Conservation (phyloP, 2,888 invertebrate genomes). For the Lycaena phlaeas region DNA sequence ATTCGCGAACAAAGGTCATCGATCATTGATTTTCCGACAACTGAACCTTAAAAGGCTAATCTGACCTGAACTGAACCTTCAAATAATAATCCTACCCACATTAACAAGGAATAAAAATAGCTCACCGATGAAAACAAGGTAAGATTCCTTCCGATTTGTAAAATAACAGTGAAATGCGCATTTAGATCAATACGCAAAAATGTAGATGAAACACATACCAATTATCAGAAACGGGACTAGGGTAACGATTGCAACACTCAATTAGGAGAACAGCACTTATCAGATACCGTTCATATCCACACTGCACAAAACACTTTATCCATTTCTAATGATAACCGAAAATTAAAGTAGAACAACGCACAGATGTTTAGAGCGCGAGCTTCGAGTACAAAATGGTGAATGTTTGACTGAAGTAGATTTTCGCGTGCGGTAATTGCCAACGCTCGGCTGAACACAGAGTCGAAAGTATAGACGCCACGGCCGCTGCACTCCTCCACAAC, state of each 20-base stretch:
- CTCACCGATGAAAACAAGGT: background rate
- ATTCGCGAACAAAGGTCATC: constrained; percentile 25
- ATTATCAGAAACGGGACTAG: constrained; percentile 4
- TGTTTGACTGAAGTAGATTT: constrained; percentile 63
- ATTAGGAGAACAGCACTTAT: constrained; percentile 2
- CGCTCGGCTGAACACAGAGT: constrained; percentile 50
- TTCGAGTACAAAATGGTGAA: constrained; percentile 63
- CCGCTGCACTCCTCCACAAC: constrained; percentile 52
- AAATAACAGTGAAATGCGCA: constrained; percentile 4
- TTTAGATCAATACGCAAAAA: constrained; percentile 6
- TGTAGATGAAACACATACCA: constrained; percentile 7
- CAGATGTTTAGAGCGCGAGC: constrained; percentile 36
- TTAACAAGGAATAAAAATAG: background rate
- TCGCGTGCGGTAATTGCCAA: constrained; percentile 55
- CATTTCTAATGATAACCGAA: constrained; percentile 1
- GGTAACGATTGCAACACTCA: constrained; percentile 7
- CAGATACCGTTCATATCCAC: background rate
- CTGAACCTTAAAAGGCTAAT: too few relatives aligned
- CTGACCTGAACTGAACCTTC: too few relatives aligned
- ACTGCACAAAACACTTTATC: constrained; percentile 9
- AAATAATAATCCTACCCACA: too few relatives aligned
- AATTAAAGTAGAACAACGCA: constrained; percentile 13
- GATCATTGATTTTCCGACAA: constrained; percentile 18
- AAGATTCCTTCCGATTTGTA: too few relatives aligned
- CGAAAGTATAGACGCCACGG: constrained; percentile 53